Evolutionary conservation across 1,140 invertebrate genomes (phyloP), one percentile per base, ranked within the genome.

Genomic region (Helicoverpa zea): DNA sequence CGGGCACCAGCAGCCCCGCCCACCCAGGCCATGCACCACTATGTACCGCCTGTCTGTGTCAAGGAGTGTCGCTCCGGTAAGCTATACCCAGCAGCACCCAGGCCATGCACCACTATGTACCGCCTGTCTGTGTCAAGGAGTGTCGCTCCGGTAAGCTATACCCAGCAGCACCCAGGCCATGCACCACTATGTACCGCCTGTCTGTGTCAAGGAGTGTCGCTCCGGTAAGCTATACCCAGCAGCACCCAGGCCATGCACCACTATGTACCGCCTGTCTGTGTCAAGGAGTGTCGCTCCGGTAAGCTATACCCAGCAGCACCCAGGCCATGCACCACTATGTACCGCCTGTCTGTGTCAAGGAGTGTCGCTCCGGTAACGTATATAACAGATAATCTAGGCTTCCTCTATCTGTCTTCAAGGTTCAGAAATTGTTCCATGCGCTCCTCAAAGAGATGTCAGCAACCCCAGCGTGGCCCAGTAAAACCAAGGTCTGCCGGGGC

Each of bases 151-250:
- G 94, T 95, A 64, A 79, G 14, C 64, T 54, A 54, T 11, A 30
- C 56, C 30, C 12, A 43, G 7, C 7, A 7, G 3, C 35, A 9
- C 35, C 35, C 23, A 23, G 23, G 23, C 23, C 23, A 95, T 94
- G 7, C 95, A 96, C 89, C 92, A 95, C 74, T 96, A 96, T 78
- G 95, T 98, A 61, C 96, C 96, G 79, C 97, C 98, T 14, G 92
- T 98, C 12, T 95, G 96, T 23, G 95, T 98, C 0, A 98, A 97
- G 92, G 97, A 97, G 84, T 99, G 98, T 90, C 95, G 96, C 73
- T 91, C 93, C 0, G 94, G 94, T 95, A 64, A 79, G 14, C 64
- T 54, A 54, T 11, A 30, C 56, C 30, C 12, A 43, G 7, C 7
- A 7, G 3, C 35, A 9, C 35, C 35, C 23, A 23, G 23, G 23